Conservation (phyloP, 2,113 vertebrate genomes). For the Pedionomus torquatus region DNA sequence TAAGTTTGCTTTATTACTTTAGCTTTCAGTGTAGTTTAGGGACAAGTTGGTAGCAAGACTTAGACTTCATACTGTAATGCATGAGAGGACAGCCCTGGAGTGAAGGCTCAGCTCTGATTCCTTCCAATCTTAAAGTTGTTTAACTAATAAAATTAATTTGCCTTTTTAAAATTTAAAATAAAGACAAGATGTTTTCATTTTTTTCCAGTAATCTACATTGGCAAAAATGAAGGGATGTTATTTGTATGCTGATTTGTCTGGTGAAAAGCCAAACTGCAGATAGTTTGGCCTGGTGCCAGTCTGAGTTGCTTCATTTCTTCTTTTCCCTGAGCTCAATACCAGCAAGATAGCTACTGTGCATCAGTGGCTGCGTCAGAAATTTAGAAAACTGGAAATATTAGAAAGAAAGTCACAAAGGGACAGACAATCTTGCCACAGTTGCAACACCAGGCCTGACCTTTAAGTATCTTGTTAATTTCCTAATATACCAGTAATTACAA, state of each 20-base stretch:
- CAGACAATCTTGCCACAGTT: not conserved
- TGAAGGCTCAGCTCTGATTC: not conserved
- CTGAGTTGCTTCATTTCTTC: not conserved
- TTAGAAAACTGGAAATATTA: not conserved
- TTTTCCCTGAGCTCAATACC: not conserved
- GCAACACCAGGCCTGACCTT: not conserved
- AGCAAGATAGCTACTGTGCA: not conserved
- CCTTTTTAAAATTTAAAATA: conserved; percentile 65
- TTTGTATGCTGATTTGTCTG: conserved; percentile 33
- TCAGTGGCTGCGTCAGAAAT: not conserved
- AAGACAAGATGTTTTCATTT: conserved; percentile 65
- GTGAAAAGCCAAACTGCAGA: conserved; percentile 39
- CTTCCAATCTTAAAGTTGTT: not conserved
- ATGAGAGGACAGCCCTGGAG: conserved; percentile 1
- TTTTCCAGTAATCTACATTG: conserved; percentile 51
- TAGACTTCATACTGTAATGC: conserved; percentile 35
- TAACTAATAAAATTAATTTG: conserved; percentile 69
- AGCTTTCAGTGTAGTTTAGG: conserved; percentile 31
- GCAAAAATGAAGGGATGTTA: conserved; percentile 38
- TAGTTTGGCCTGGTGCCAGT: not conserved
- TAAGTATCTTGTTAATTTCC: not conserved
- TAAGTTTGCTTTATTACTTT: conserved; percentile 64
- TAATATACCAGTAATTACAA: not conserved
- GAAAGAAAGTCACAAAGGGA: not conserved
- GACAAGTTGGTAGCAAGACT: conserved; percentile 17